Evolutionary conservation across 2,888 invertebrate genomes (phyloP), one percentile per base, ranked within the genome.

Genomic region (Mythimna vitellina): DNA sequence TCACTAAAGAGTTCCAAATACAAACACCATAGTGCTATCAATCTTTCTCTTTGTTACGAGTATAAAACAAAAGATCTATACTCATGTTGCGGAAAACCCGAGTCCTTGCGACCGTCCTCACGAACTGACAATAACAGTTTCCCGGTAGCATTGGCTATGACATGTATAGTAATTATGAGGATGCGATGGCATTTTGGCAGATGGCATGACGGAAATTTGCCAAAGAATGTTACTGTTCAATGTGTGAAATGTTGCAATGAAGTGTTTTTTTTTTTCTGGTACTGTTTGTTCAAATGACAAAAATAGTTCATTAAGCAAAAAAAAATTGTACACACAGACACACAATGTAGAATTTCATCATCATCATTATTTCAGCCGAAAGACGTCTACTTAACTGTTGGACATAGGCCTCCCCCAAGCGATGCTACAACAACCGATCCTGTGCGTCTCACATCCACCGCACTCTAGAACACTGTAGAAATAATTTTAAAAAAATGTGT

Each of bases 21-120:
- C 56, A 53, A 63, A 22, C 6, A 53, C 32, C 32, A 73, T 70
- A 63, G 62, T 61, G 22, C 72, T 73, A 88, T 89, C 81, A 83
- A 86, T 87, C 85, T 86, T 76, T 69, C 73, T 82, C 85, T 85
- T 90, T 89, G 89, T 91, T 83, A 38, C 14, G 14, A 60, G 60
- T 12, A 64, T 80, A 78, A 85, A 84, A 91, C 90, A 90, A 90
- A 87, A 83, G 89, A 77, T 76, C 75, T 68, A 69, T 68, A 22
- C 22, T 61, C 57, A 60, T 77, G 84, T 88, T 87, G 88, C 89
- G 90, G 92, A 92, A 89, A 92, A 89, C 86, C 69, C 62, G 51
- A 70, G 86, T 87, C 87, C 88, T 88, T 86, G 87, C 62, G 62
- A 72, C 76, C 83, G 87, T 89, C 89, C 91, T 88, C 86, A 85